Evolutionary conservation across 2,113 vertebrate genomes (phyloP).

Genomic region (Sarotherodon lohbergeri): DNA sequence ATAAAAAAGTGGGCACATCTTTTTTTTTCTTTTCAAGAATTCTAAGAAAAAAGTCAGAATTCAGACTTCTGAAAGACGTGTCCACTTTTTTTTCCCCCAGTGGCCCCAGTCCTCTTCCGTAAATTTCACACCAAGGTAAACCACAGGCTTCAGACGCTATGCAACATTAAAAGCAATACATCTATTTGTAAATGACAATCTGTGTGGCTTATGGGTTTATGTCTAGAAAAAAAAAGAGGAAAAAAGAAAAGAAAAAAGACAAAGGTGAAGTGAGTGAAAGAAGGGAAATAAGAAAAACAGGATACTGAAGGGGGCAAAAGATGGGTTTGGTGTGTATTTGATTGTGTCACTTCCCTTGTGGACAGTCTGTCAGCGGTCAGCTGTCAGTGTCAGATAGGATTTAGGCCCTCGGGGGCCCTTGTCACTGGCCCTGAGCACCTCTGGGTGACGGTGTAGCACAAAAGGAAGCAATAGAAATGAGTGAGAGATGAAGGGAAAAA

Average conservation of each 20-base stretch:
- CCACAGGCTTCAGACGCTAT: neutral
- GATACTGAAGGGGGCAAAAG: neutral
- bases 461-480: neutral
- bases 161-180: neutral
- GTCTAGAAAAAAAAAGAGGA: neutral
- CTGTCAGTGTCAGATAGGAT: conserved; percentile 36
- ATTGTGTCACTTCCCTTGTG: neutral
- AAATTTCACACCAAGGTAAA: neutral
- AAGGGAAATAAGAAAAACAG: neutral
- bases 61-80: neutral
- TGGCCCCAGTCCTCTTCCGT: rapidly evolving
- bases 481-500: neutral
- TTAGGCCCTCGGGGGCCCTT: conserved; percentile 29
- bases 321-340: neutral
- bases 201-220: conserved; percentile 3
- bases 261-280: neutral
- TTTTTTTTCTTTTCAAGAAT: neutral
- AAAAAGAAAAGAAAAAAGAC: neutral
- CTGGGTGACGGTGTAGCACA: conserved; percentile 25
- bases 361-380: conserved; percentile 45
- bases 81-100: rapidly evolving
- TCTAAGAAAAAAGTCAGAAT: neutral
- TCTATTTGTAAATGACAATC: rapidly evolving
- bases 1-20: rapidly evolving
- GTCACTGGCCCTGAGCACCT: conserved; percentile 42